These are phyloP conservation scores for Parazoanthus atlanticus DNA, from an alignment of 92 coral and sea anemone species.

Conservation along the genomic window DNA sequence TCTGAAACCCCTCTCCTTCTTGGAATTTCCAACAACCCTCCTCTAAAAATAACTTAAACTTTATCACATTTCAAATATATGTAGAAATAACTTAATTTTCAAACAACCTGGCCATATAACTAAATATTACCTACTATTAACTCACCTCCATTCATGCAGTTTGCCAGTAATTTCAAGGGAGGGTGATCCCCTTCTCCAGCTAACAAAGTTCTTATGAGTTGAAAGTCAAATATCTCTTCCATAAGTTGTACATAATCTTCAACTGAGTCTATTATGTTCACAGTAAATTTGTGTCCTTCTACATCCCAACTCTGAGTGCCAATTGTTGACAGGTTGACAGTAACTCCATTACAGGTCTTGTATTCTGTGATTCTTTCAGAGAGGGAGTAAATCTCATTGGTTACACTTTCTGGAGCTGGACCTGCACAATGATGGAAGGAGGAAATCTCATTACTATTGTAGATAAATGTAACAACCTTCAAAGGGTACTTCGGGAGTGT, in stretches of 20 bases:
- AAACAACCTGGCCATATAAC: too few relatives aligned
- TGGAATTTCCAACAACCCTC: too few relatives aligned
- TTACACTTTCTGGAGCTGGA: slow-evolving; percentile 95
- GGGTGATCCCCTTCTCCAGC: slow-evolving; percentile 54
- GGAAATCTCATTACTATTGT: not conserved
- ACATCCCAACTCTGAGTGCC: slow-evolving; percentile 86
- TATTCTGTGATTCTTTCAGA: slow-evolving; percentile 73
- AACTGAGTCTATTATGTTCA: slow-evolving; percentile 83
- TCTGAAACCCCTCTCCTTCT: too few relatives aligned
- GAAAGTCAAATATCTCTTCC: slow-evolving; percentile 95
- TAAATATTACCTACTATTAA: too few relatives aligned
- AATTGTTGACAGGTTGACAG: slow-evolving; percentile 70
- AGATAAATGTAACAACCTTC: too few relatives aligned
- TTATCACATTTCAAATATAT: too few relatives aligned
- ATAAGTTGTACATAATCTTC: slow-evolving; percentile 83
- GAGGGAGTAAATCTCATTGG: slow-evolving; percentile 75
- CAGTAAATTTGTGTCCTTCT: slow-evolving; percentile 80
- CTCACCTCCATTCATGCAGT: slow-evolving; percentile 96
- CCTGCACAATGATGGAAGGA: slow-evolving; percentile 46
- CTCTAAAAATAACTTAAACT: too few relatives aligned
- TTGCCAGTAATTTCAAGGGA: slow-evolving; percentile 74
- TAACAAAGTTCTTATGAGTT: slow-evolving; percentile 70
- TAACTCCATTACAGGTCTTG: slow-evolving; percentile 74
- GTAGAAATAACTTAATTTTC: too few relatives aligned
- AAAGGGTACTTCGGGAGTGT: too few relatives aligned